Base-by-base conservation (phyloP, 2,113 vertebrate species). In the Cephalopholis sonnerati region DNA sequence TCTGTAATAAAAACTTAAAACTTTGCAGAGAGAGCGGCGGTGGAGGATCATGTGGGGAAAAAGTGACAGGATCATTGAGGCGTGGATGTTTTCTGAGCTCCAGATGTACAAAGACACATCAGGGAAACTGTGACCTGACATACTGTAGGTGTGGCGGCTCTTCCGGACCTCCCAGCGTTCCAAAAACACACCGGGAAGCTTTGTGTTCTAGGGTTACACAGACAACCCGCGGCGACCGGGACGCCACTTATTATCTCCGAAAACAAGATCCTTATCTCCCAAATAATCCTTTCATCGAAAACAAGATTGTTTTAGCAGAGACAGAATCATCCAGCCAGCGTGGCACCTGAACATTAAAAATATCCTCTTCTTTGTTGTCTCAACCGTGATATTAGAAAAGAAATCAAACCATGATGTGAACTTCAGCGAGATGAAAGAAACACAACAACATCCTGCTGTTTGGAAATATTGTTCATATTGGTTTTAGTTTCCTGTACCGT, bases 191-290 rank as follows among this genome's bases (percentile, higher is more conserved):
- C 10, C 9, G 13, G 2, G 71, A 44, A 4, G 7, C 22, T 63
- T 67, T 50, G 69, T 63, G 6, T 67, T 74, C 57, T 36, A 9
- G 54, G 71, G 67, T 66, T 66, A 62, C 58, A 57, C 53, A 50
- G 81, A n/a, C 25, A 2, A 75, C 71, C 86, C 48, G 84, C 63
- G 12, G 77, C 8, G 54, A 16, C 64, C 0, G 15, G 59, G 46
- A 53, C 22, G 22, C 25, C 74, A 5, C 77, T 20, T 87, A 81
- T 91, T 83, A 84, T 91, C 85, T 88, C 66, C 55, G 20, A 48
- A 79, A 91, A 89, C 85, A 91, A 70, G 77, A 82, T 78, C 36
- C 29, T 63, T n/a, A 86, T 85, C 83, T 13, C 0, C 44, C 44
- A n/a, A 65, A 85, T 75, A 64, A 82, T 39, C 73, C 58, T 32